Evolutionary conservation across 2,888 invertebrate genomes (phyloP).

Genomic region (Ecdyonurus torrentis): DNA sequence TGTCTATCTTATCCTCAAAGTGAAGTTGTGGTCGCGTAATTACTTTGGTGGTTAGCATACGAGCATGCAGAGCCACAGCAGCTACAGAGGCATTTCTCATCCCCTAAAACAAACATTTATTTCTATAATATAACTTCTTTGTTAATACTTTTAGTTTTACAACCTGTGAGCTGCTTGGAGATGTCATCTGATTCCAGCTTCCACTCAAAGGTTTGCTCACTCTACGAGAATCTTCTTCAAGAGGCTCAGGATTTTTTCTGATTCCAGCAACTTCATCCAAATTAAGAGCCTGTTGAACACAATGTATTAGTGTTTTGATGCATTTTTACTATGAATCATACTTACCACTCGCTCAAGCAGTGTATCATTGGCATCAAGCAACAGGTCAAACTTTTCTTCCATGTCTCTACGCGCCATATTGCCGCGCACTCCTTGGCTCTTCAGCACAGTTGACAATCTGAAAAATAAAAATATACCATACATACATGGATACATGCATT

Average conservation of each 20-base stretch:
- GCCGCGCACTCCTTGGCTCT: slow-evolving; percentile 34
- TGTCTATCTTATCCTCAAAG: slow-evolving; percentile 75
- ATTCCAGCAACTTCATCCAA: slow-evolving; percentile 51
- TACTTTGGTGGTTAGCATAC: not conserved
- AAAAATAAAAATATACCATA: slow-evolving; percentile 9
- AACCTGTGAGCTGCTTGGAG: no score
- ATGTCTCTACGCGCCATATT: slow-evolving; percentile 36
- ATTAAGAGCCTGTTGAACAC: slow-evolving; percentile 21
- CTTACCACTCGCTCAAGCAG: slow-evolving; percentile 65
- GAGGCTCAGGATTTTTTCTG: slow-evolving; percentile 32
- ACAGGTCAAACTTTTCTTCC: slow-evolving; percentile 55
- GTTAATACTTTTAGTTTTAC: no score
- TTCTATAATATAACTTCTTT: no score
- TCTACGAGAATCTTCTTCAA: slow-evolving; percentile 27
- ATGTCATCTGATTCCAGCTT: slow-evolving; percentile 36
- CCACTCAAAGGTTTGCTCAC: slow-evolving; percentile 29
- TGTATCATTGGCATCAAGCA: slow-evolving; percentile 68
- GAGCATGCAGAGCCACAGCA: not conserved
- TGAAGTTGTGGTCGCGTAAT: slow-evolving; percentile 58
- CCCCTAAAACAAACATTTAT: not conserved
- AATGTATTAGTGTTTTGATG: not conserved
- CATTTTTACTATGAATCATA: slow-evolving; percentile 14
- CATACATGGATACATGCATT: slow-evolving; percentile 1
- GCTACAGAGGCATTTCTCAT: not conserved
- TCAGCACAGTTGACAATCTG: slow-evolving; percentile 36